These are phyloP conservation scores for Poecilia velifera DNA, from an alignment of 2,797 vertebrate species.

Conservation along the genomic window DNA sequence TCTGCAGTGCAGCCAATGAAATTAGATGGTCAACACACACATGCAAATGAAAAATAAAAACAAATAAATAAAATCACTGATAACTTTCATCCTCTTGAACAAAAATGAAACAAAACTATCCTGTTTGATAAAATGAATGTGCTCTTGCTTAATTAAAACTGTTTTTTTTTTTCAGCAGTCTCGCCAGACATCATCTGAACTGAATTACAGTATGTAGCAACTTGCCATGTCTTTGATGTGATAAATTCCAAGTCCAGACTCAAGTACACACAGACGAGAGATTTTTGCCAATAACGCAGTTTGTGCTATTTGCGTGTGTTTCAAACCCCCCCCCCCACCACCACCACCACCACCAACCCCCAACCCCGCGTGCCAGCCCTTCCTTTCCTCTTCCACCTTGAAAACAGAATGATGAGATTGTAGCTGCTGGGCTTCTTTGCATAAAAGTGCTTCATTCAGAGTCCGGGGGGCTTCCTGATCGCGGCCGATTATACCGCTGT, in stretches of 20 bases:
- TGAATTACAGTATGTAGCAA: constrained; percentile 81
- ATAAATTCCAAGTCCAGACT: constrained; percentile 77
- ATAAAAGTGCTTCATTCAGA: constrained; percentile 81
- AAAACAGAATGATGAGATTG: constrained; percentile 69
- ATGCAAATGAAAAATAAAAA: constrained; percentile 41
- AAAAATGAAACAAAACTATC: constrained; percentile 67
- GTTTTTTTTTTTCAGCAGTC: constrained; percentile 77
- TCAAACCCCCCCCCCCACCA: not conserved
- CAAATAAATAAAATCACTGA: constrained; percentile 59
- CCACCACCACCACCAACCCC: too few relatives aligned
- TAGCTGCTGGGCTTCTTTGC: constrained; percentile 75
- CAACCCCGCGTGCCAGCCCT: not conserved
- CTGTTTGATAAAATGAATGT: constrained; percentile 77
- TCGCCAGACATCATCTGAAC: constrained; percentile 79
- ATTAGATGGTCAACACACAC: constrained; percentile 81
- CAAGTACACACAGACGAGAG: constrained; percentile 72
- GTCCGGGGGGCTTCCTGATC: constrained; percentile 78
- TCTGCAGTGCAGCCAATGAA: constrained; percentile 74
- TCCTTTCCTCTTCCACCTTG: constrained; percentile 10
- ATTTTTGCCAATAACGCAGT: constrained; percentile 61
- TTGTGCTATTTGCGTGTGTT: constrained; percentile 26
- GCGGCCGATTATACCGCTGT: constrained; percentile 78
- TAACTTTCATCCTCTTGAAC: constrained; percentile 79
- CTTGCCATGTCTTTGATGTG: constrained; percentile 83
- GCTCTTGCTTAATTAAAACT: constrained; percentile 81